phyloP scores from a whole-genome alignment of 2,888 invertebrate species.

The Automeris io region DNA sequence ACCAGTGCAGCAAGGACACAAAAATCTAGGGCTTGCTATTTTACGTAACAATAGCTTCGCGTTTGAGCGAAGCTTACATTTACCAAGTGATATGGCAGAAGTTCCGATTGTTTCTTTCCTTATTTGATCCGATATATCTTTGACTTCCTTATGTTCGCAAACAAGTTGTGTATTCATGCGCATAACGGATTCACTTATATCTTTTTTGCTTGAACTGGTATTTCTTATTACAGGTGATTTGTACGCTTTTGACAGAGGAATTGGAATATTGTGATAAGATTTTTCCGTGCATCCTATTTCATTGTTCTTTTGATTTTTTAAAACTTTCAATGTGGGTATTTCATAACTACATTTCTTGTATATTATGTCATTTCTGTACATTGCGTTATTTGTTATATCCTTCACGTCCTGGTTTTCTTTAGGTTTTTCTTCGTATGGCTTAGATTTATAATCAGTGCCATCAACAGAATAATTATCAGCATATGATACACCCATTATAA shows the following conservation, averaged over 20 bases:
- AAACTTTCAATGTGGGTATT: constrained; percentile 4
- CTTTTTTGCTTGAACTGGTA: not conserved
- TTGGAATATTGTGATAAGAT: constrained; percentile 20
- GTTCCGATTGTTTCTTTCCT: constrained; percentile 25
- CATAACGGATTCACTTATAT: not conserved
- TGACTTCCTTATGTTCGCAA: not conserved
- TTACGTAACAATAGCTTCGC: constrained; percentile 22
- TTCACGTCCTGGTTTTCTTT: constrained; percentile 20
- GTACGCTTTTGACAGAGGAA: constrained; percentile 45
- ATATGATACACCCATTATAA: constrained; percentile 28
- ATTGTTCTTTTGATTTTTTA: not conserved
- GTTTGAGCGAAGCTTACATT: constrained; percentile 13
- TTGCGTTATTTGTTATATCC: constrained; percentile 24
- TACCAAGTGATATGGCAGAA: constrained; percentile 26
- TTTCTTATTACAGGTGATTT: constrained; percentile 29
- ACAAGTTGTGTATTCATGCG: not conserved
- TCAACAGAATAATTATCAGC: not conserved
- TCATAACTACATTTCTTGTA: constrained; percentile 52
- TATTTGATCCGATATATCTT: constrained; percentile 10
- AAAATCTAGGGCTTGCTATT: constrained; percentile 27
- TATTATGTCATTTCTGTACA: constrained; percentile 33
- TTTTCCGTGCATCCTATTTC: constrained; percentile 13
- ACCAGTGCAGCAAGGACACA: constrained; percentile 55
- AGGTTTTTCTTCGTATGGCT: constrained; percentile 14
- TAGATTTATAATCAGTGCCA: not conserved